Conservation (phyloP, 2,113 vertebrate genomes). For the Platichthys flesus region DNA sequence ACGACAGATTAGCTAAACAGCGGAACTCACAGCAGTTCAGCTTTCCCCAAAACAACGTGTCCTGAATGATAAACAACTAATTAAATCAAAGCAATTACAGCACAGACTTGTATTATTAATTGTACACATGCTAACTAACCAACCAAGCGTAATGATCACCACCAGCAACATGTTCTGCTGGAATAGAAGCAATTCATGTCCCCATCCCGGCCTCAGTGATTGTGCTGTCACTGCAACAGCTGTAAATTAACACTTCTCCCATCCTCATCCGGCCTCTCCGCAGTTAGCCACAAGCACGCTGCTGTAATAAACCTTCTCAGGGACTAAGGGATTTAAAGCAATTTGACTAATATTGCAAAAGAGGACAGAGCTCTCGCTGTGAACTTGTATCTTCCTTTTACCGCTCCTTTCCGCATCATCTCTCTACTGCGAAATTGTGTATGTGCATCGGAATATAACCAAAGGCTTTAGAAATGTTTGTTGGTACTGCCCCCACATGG, state of each 20-base stretch:
- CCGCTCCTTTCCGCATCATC: neutral
- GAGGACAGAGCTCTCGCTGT: constrained; percentile 8
- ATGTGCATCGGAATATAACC: neutral
- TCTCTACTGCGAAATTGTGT: neutral
- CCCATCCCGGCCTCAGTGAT: neutral
- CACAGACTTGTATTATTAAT: constrained; percentile 33
- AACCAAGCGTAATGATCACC: neutral
- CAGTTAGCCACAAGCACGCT: neutral
- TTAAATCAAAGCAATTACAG: constrained; percentile 49
- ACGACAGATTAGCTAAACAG: neutral
- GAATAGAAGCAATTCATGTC: neutral
- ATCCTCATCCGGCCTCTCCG: constrained; percentile 42
- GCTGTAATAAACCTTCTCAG: constrained; percentile 46
- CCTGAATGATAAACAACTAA: constrained; percentile 41
- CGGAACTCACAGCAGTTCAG: too few relatives aligned
- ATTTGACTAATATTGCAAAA: constrained; percentile 33
- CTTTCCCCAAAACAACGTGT: too few relatives aligned
- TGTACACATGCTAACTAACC: constrained; percentile 26
- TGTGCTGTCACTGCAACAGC: constrained; percentile 46
- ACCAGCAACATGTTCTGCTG: neutral
- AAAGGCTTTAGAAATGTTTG: neutral
- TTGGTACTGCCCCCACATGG: neutral
- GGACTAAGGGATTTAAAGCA: constrained; percentile 31
- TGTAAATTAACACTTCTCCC: constrained; percentile 51
- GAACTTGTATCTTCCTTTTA: neutral